Conservation (phyloP, 2,113 vertebrate genomes). For the Xiphias gladius region DNA sequence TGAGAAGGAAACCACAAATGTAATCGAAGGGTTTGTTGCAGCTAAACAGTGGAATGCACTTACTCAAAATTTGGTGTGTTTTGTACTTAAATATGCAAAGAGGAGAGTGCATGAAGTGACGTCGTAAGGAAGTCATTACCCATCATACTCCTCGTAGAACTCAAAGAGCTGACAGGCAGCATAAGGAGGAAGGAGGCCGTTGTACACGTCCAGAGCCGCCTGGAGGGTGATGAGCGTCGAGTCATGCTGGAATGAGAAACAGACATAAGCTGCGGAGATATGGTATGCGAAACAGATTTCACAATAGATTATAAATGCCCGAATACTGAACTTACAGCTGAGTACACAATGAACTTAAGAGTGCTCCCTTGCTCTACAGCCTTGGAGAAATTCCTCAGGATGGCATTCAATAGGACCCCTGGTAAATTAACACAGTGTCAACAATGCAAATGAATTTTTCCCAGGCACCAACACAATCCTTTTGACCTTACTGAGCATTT, state of each 20-base stretch:
- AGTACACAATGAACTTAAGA: slow-evolving; percentile 90
- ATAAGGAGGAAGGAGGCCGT: slow-evolving; percentile 88
- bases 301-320: slow-evolving; percentile 13
- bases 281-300: slow-evolving; percentile 3
- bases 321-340: slow-evolving; percentile 86
- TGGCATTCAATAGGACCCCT: slow-evolving; percentile 88
- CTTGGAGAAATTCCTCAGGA: slow-evolving; percentile 86
- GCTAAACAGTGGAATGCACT: slow-evolving; percentile 15
- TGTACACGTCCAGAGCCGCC: slow-evolving; percentile 89
- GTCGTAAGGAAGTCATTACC: slow-evolving; percentile 83
- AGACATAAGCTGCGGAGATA: slow-evolving; percentile 38
- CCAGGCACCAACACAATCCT: slow-evolving; percentile 41
- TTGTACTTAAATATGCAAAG: slow-evolving; percentile 53
- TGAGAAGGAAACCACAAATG: slow-evolving; percentile 23
- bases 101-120: slow-evolving; percentile 23
- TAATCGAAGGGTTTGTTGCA: slow-evolving; percentile 9
- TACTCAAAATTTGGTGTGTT: slow-evolving; percentile 31
- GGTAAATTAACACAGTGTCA: slow-evolving; percentile 66
- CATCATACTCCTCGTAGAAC: slow-evolving; percentile 87
- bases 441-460: slow-evolving; percentile 49
- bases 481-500: slow-evolving; percentile 57
- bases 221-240: slow-evolving; percentile 90
- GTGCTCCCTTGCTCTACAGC: slow-evolving; percentile 75
- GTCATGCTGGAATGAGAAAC: slow-evolving; percentile 80
- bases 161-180: slow-evolving; percentile 91